Percentiles rank a stretch among this genome's conserved stretches.
Evolutionary conservation across 2,797 vertebrate genomes (phyloP).

Genomic region (Chanos chanos): DNA sequence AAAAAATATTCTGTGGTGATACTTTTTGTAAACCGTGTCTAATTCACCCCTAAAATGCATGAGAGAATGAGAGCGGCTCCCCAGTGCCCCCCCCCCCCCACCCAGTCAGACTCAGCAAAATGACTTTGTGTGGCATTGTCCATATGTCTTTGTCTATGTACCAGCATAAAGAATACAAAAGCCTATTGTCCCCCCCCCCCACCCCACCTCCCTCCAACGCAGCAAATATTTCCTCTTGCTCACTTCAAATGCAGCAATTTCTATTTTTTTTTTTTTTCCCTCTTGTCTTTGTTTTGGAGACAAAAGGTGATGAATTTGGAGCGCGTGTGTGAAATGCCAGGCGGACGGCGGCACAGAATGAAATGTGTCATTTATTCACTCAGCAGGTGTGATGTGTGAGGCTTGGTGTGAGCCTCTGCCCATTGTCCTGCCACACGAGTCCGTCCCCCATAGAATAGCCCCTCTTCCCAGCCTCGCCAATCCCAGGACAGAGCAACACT

Average conservation of each 20-base stretch:
- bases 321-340: slow-evolving; percentile 50
- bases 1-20: too few species aligned
- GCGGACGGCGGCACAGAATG: slow-evolving; percentile 63
- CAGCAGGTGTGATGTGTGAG: slow-evolving; percentile 69
- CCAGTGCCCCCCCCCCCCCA: neutral
- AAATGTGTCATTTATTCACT: slow-evolving; percentile 79
- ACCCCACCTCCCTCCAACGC: too few species aligned
- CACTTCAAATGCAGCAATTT: slow-evolving; percentile 49
- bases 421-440: slow-evolving; percentile 68
- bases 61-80: slow-evolving; percentile 5
- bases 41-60: slow-evolving; percentile 16
- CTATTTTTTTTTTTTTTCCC: slow-evolving; percentile 26
- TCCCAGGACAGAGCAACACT: slow-evolving; percentile 61
- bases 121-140: slow-evolving; percentile 31
- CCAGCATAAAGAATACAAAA: slow-evolving; percentile 40
- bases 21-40: neutral
- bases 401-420: slow-evolving; percentile 62
- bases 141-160: slow-evolving; percentile 44
- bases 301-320: slow-evolving; percentile 52
- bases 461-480: slow-evolving; percentile 40
- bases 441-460: slow-evolving; percentile 41
- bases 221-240: slow-evolving; percentile 49
- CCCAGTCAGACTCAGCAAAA: slow-evolving; percentile 12
- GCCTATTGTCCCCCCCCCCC: slow-evolving; percentile 65
- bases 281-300: slow-evolving; percentile 46